Conservation (phyloP, 2,888 invertebrate species). For the Desoria tigrina region DNA sequence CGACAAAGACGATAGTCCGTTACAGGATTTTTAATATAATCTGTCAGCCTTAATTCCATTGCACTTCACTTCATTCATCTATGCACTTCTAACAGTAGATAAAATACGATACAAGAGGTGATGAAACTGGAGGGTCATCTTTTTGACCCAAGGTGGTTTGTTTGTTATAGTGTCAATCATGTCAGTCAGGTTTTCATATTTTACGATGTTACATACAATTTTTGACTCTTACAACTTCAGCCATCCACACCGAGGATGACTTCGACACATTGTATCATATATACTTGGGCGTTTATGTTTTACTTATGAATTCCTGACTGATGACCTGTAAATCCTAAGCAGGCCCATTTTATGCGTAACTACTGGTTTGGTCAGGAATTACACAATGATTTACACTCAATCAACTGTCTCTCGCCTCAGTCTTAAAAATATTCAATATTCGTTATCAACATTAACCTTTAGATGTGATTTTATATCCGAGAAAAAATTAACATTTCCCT, state of each 20-base stretch:
- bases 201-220: too few relatives aligned
- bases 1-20: constrained; percentile 10
- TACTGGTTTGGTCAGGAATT: constrained; percentile 2
- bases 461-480: constrained; percentile 36
- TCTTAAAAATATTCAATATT: constrained; percentile 41
- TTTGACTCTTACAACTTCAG: too few relatives aligned
- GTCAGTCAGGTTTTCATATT: too few relatives aligned
- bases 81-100: constrained; percentile 24
- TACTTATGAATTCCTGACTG: too few relatives aligned
- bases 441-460: constrained; percentile 6
- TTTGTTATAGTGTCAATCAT: too few relatives aligned
- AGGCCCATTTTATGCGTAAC: background rate
- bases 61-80: constrained; percentile 31
- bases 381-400: background rate
- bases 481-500: constrained; percentile 51
- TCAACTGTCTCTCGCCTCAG: constrained; percentile 29
- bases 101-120: too few relatives aligned
- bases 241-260: too few relatives aligned
- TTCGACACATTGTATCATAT: too few relatives aligned
- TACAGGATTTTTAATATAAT: constrained; percentile 29
- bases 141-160: too few relatives aligned
- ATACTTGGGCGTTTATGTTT: too few relatives aligned
- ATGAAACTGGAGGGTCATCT: too few relatives aligned
- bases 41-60: constrained; percentile 45
- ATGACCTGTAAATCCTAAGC: too few relatives aligned